These are phyloP conservation scores for Monoplex corrugatus DNA, from an alignment of 2,888 invertebrate genomes.

Conservation along the genomic window DNA sequence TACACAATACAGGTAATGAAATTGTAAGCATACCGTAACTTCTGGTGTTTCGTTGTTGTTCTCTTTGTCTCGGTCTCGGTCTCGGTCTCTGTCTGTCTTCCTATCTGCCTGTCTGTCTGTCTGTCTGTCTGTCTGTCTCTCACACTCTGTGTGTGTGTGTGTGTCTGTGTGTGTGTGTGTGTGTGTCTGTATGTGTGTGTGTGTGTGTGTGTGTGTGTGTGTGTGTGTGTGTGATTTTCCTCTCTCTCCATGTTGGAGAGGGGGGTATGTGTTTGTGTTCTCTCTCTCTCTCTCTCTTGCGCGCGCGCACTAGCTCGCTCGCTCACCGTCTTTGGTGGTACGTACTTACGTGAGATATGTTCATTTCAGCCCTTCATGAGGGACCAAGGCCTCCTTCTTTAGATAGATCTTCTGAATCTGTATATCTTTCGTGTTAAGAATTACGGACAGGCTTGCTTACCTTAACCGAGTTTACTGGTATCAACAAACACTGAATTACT, in stretches of 20 bases:
- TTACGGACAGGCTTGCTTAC: too few species aligned
- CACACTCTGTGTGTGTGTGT: background rate
- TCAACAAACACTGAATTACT: too few species aligned
- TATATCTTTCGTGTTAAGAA: too few species aligned
- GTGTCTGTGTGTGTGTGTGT: constrained; percentile 6
- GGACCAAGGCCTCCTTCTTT: too few species aligned
- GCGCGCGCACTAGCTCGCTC: background rate
- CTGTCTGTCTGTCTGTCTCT: constrained; percentile 26
- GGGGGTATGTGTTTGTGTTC: background rate
- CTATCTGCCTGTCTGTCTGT: constrained; percentile 21
- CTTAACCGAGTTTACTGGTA: too few species aligned
- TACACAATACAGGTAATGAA: too few species aligned
- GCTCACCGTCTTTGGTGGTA: too few species aligned
- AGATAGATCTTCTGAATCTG: too few species aligned
- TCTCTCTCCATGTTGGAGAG: background rate
- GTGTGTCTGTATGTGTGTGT: background rate
- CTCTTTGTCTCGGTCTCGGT: background rate
- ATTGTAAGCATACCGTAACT: too few species aligned
- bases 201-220: too few species aligned
- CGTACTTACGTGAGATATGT: too few species aligned
- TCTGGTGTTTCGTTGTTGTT: background rate
- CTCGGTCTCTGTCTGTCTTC: background rate
- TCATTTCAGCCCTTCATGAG: too few species aligned
- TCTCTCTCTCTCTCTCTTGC: constrained; percentile 16
- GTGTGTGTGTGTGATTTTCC: background rate